phyloP scores from a whole-genome alignment of 2,797 vertebrate species.

The Halcyon chelicuti region DNA sequence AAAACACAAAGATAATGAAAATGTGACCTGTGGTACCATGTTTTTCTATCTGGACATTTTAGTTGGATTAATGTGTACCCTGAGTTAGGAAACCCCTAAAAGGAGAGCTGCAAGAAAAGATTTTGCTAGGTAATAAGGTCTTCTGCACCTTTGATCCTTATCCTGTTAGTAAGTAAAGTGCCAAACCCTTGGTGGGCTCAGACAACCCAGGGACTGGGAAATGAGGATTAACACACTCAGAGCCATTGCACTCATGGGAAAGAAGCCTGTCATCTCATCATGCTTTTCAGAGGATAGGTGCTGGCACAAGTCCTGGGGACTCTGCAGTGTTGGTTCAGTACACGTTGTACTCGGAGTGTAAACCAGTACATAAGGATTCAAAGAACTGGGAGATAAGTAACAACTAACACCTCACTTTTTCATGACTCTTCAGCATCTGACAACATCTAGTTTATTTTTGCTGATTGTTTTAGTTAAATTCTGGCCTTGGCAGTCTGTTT shows the following conservation, averaged over 20 bases:
- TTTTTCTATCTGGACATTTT: neutral
- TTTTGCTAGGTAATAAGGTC: neutral
- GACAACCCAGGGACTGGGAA: neutral
- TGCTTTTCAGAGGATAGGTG: neutral
- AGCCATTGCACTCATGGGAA: no score
- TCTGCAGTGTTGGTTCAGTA: neutral
- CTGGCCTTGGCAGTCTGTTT: slow-evolving; percentile 76
- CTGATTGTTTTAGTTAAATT: slow-evolving; percentile 77
- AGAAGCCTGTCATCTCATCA: accelerated
- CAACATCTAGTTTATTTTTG: slow-evolving; percentile 63
- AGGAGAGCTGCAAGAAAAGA: neutral
- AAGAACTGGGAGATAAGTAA: neutral
- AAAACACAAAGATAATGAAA: neutral
- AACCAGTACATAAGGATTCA: neutral
- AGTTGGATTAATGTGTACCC: neutral
- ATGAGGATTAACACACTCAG: neutral
- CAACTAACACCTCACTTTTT: neutral
- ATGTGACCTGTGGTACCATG: neutral
- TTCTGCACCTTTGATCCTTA: neutral
- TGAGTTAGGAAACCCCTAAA: neutral
- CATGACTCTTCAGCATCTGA: slow-evolving; percentile 70
- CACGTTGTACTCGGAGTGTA: neutral
- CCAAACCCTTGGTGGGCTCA: neutral
- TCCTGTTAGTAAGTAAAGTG: neutral
- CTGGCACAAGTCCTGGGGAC: neutral